Evolutionary conservation across 2,113 vertebrate genomes (phyloP).

Genomic region (Circaetus cinerascens): DNA sequence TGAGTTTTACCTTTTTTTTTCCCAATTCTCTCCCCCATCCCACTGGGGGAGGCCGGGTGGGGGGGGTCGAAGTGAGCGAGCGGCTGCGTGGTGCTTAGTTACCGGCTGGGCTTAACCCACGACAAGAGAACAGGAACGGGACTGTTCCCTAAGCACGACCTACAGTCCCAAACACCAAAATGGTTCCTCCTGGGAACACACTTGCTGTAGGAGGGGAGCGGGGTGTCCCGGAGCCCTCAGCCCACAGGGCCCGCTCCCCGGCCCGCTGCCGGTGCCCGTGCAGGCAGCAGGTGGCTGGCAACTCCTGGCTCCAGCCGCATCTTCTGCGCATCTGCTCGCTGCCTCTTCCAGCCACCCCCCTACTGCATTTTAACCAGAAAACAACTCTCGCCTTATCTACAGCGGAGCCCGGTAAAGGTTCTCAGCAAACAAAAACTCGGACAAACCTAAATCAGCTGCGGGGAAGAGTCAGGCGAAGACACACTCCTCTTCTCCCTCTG

Average conservation of each 20-base stretch:
- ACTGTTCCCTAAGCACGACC: not conserved
- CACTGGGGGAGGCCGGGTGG: too few relatives aligned
- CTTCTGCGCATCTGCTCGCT: not conserved
- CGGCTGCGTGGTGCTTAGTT: too few relatives aligned
- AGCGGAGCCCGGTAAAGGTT: not conserved
- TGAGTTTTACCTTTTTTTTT: too few relatives aligned
- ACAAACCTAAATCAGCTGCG: not conserved
- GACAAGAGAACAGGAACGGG: not conserved
- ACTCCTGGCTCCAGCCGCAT: not conserved
- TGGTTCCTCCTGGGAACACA: rapidly evolving
- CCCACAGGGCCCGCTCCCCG: too few relatives aligned
- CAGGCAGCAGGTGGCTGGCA: slow-evolving; percentile 18
- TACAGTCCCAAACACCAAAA: not conserved
- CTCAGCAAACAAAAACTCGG: not conserved
- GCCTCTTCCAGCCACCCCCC: not conserved
- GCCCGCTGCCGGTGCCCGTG: too few relatives aligned
- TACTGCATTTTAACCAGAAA: not conserved
- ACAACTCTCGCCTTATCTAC: not conserved
- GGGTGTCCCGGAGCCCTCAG: too few relatives aligned
- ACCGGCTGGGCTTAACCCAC: too few relatives aligned
- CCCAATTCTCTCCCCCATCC: too few relatives aligned
- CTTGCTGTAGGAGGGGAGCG: not conserved
- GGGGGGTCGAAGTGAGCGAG: too few relatives aligned
- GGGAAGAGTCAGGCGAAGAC: not conserved
- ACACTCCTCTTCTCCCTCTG: not conserved